phyloP scores from a whole-genome alignment of 2,113 vertebrate genomes.

The rabbit (Oryctolagus cuniculus) region mOryCun1.1 NC_091441.1:120338001-120338500 shows the following conservation, averaged over 20 bases:
- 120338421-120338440: background rate
- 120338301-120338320: background rate
- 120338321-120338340: background rate
- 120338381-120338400: background rate
- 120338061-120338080: too few relatives aligned
- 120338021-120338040: too few relatives aligned
- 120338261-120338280: background rate
- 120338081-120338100: too few relatives aligned
- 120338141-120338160: background rate
- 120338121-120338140: too few relatives aligned
- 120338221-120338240: background rate
- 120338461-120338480: background rate
- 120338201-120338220: background rate
- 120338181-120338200: background rate
- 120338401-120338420: background rate
- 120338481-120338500: background rate
- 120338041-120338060: too few relatives aligned
- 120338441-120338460: background rate
- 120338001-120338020: too few relatives aligned
- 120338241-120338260: background rate
- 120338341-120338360: background rate
- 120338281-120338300: background rate
- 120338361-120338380: background rate
- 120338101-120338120: too few relatives aligned
- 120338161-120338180: background rate